These are phyloP conservation scores for Pseudomyrmex gracilis DNA, from an alignment of 1,140 invertebrate genomes.

Conservation along the genomic window DNA sequence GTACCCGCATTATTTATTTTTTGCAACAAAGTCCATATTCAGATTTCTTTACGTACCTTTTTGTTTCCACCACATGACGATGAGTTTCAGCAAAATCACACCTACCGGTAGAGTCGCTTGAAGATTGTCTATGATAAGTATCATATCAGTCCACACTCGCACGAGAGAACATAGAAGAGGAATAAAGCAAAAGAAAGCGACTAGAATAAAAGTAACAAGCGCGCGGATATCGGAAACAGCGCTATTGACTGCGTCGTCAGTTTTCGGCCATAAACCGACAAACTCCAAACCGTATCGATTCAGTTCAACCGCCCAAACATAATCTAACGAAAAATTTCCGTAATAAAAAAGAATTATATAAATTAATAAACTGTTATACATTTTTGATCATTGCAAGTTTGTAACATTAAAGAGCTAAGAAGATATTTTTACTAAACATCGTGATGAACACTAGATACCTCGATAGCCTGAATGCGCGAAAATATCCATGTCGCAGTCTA, in stretches of 20 bases:
- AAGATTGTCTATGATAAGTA: conserved; percentile 34
- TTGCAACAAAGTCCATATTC: not conserved
- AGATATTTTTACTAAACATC: not conserved
- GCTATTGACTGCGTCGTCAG: not conserved
- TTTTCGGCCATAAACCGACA: conserved; percentile 36
- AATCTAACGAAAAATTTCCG: conserved; percentile 39
- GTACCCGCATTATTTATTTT: no score
- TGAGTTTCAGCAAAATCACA: conserved; percentile 15
- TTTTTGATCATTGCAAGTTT: not conserved
- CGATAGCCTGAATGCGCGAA: not conserved
- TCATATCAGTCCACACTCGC: conserved; percentile 4
- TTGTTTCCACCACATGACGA: conserved; percentile 13
- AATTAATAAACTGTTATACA: not conserved
- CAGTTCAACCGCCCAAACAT: conserved; percentile 49
- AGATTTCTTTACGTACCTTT: conserved; percentile 7
- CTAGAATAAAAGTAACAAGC: not conserved
- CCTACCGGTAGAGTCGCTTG: conserved; percentile 16
- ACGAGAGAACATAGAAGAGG: conserved; percentile 34
- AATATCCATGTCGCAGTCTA: not conserved
- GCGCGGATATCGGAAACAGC: no score
- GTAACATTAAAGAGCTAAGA: no score
- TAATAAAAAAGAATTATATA: not conserved
- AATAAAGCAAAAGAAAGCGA: conserved; percentile 19
- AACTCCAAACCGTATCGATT: conserved; percentile 16
- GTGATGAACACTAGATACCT: conserved; percentile 14